Conservation (phyloP, 35 echinoderm and acorn worm genomes). For the Ptychodera flava region DNA sequence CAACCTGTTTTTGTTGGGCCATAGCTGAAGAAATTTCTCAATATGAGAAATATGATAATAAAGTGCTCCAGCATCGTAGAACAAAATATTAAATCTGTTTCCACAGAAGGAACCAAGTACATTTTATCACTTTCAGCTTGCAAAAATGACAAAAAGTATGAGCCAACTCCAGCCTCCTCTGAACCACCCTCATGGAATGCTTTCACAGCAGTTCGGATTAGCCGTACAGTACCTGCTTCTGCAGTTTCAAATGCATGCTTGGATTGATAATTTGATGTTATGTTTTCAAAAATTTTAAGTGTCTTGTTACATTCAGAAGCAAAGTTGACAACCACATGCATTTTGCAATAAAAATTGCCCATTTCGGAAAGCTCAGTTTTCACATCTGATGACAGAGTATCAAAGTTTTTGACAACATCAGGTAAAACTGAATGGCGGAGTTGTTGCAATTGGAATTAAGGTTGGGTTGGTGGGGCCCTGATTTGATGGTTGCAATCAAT, state of each 20-base stretch:
- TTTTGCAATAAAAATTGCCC: conserved; percentile 25
- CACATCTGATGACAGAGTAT: conserved; percentile 4
- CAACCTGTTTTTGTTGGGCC: conserved; percentile 27
- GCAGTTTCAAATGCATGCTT: neutral
- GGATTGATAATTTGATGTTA: conserved; percentile 2
- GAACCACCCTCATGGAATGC: conserved; percentile 37
- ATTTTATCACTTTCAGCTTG: neutral
- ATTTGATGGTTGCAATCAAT: conserved; percentile 24
- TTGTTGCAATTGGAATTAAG: conserved; percentile 18
- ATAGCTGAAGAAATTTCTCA: conserved; percentile 16
- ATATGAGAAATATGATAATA: conserved; percentile 43
- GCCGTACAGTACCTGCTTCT: neutral
- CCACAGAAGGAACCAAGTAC: conserved; percentile 42
- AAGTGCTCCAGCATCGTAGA: conserved; percentile 45
- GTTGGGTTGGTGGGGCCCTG: conserved; percentile 56
- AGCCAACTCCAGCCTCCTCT: conserved; percentile 24
- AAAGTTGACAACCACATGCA: conserved; percentile 35
- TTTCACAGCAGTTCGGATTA: conserved; percentile 16
- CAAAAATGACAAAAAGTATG: neutral
- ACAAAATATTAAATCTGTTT: conserved; percentile 64
- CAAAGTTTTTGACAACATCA: conserved; percentile 3
- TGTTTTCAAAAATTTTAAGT: conserved; percentile 28
- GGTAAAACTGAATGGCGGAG: conserved; percentile 18
- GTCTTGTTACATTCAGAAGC: conserved; percentile 33
- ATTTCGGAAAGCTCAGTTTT: conserved; percentile 11